Evolutionary conservation across 2,113 vertebrate genomes (phyloP).

Genomic region (Dinomys branickii): DNA sequence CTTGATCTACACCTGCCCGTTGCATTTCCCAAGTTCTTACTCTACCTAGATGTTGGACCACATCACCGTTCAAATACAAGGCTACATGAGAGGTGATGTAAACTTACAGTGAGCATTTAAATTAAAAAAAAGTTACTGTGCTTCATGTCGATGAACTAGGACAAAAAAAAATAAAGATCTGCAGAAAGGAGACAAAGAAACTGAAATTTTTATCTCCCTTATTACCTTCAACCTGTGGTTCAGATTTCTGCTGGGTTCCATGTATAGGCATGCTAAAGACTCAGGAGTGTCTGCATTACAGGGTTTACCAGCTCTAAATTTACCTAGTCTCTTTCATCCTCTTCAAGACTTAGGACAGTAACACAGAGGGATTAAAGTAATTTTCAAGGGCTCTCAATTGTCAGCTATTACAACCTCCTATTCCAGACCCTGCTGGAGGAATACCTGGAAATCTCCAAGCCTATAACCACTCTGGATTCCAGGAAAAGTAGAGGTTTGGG

Average conservation of each 20-base stretch:
- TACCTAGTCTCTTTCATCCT: background rate
- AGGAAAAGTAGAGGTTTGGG: background rate
- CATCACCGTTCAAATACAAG: no score
- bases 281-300: background rate
- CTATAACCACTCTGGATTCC: background rate
- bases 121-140: background rate
- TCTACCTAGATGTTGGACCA: no score
- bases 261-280: background rate
- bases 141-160: background rate
- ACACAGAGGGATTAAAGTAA: background rate
- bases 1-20: background rate
- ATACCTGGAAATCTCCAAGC: background rate
- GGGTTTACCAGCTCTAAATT: background rate
- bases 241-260: background rate
- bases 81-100: background rate
- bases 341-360: background rate
- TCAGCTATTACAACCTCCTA: background rate
- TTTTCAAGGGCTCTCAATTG: background rate
- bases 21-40: background rate
- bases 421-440: background rate
- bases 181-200: background rate
- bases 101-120: background rate
- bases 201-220: background rate
- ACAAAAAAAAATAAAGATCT: background rate
- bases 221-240: background rate